Evolutionary conservation across 2,797 vertebrate genomes (phyloP).

Genomic region (Protosalanx chinensis): DNA sequence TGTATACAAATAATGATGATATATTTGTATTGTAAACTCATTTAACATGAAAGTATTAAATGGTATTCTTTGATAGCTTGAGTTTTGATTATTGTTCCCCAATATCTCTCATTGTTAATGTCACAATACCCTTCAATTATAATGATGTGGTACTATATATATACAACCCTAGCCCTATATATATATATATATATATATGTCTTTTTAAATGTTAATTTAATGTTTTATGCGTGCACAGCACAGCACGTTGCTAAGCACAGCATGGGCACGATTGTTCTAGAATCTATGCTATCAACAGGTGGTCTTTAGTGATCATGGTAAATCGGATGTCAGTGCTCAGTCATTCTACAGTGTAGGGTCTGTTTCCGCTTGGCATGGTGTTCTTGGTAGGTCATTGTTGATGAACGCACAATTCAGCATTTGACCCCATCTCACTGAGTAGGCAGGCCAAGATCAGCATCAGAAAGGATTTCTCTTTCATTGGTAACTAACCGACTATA

Average conservation of each 20-base stretch:
- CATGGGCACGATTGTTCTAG: neutral
- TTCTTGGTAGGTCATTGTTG: slow-evolving; percentile 40
- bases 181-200: too few species aligned
- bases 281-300: slow-evolving; percentile 55
- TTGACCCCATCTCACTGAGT: slow-evolving; percentile 35
- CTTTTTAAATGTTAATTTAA: neutral
- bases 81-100: neutral
- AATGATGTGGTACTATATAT: neutral
- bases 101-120: neutral
- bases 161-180: too few species aligned
- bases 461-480: slow-evolving; percentile 10
- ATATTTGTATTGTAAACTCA: slow-evolving; percentile 46
- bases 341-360: slow-evolving; percentile 22
- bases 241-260: too few species aligned
- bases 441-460: slow-evolving; percentile 26
- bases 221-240: neutral
- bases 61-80: slow-evolving; percentile 13
- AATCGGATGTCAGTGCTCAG: slow-evolving; percentile 3
- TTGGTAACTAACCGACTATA: neutral
- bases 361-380: slow-evolving; percentile 44
- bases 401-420: slow-evolving; percentile 57
- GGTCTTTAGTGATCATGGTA: slow-evolving; percentile 19
- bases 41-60: slow-evolving; percentile 7
- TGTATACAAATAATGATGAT: slow-evolving; percentile 28
- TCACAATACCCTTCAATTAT: too few species aligned